Conservation (phyloP, 2,113 vertebrate species). For the Hyla sarda region DNA sequence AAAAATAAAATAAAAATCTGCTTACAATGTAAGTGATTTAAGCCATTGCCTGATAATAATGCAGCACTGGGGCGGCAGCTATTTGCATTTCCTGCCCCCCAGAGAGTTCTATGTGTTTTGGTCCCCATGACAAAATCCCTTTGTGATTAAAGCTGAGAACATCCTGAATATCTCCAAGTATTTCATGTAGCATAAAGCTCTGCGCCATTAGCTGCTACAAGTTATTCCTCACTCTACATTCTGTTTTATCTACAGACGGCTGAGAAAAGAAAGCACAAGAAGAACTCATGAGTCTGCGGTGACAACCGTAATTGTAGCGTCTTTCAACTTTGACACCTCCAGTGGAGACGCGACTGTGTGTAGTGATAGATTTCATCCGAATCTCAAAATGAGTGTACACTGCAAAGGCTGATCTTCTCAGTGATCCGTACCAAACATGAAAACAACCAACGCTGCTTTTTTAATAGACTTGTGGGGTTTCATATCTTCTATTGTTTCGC, state of each 20-base stretch:
- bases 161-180: constrained; percentile 10
- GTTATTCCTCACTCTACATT: neutral
- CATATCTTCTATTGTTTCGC: neutral
- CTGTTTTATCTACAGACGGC: neutral
- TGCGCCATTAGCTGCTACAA: neutral
- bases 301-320: neutral
- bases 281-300: neutral
- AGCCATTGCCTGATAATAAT: neutral
- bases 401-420: neutral
- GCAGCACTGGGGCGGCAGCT: neutral
- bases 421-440: constrained; percentile 12
- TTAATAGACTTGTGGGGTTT: neutral
- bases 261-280: neutral
- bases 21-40: neutral
- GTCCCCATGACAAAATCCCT: constrained; percentile 49
- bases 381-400: neutral
- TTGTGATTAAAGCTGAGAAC: constrained; percentile 27
- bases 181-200: constrained; percentile 14
- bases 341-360: neutral
- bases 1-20: no score
- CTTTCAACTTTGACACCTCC: neutral
- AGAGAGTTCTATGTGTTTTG: constrained; percentile 1
- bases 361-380: neutral
- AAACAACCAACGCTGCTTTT: neutral
- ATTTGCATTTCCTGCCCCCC: constrained; percentile 9